phyloP scores from a whole-genome alignment of 2,888 invertebrate species.

The Drosophila melanocephala region DNA sequence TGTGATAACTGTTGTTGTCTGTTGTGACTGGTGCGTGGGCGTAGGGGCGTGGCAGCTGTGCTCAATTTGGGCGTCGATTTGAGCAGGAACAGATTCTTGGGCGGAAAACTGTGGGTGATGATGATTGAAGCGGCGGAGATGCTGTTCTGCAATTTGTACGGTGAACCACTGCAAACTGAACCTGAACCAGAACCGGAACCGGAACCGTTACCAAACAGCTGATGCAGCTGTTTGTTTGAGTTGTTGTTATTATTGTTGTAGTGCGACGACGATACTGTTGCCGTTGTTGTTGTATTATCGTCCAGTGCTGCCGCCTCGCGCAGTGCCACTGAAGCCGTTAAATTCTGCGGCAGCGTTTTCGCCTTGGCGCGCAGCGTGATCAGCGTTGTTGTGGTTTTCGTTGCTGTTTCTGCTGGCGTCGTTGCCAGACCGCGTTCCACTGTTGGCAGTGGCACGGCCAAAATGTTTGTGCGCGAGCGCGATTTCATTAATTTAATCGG shows the following conservation, averaged over 20 bases:
- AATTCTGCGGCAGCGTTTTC: constrained; percentile 88
- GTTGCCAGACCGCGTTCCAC: constrained; percentile 73
- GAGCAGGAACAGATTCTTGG: constrained; percentile 84
- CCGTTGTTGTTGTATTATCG: constrained; percentile 36
- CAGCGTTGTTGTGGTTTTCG: constrained; percentile 58
- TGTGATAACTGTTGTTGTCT: constrained; percentile 58
- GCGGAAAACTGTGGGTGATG: constrained; percentile 85
- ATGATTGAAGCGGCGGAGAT: constrained; percentile 67
- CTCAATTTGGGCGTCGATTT: constrained; percentile 82
- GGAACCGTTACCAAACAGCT: constrained; percentile 67
- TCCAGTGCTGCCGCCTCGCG: constrained; percentile 79
- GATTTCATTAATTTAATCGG: constrained; percentile 86
- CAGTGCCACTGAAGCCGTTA: constrained; percentile 84
- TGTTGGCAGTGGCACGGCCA: constrained; percentile 86
- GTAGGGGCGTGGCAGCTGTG: constrained; percentile 28
- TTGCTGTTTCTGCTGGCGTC: constrained; percentile 42
- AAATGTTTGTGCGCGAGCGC: constrained; percentile 86
- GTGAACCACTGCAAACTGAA: constrained; percentile 22
- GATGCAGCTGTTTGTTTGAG: constrained; percentile 49
- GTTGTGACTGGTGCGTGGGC: constrained; percentile 1
- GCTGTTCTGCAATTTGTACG: constrained; percentile 70
- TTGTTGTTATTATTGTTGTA: constrained; percentile 26
- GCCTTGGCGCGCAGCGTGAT: constrained; percentile 86
- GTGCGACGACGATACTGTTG: constrained; percentile 23
- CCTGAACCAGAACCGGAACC: constrained; percentile 11